A percentile compares a stretch with the other conserved stretches of the same genome.
These are phyloP conservation scores for Crossocerus cetratus DNA, from an alignment of 2,888 invertebrate species.

Conservation along the genomic window DNA sequence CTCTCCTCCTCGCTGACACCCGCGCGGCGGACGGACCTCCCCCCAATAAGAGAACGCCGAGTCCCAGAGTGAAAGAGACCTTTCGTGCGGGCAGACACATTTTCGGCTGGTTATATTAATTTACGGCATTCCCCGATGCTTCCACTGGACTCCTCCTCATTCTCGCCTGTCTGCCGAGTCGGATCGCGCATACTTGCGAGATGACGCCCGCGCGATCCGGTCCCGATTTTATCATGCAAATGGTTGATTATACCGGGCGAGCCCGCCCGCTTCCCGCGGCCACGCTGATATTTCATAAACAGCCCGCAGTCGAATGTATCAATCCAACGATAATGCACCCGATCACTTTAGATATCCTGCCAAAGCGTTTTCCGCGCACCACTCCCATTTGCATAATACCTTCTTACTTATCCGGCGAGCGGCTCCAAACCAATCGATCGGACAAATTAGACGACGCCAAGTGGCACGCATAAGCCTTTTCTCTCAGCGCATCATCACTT, in stretches of 20 bases:
- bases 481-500: background rate
- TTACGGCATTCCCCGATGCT: slow-evolving; percentile 53
- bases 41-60: slow-evolving; percentile 18
- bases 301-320: slow-evolving; percentile 33
- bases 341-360: slow-evolving; percentile 6
- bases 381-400: background rate
- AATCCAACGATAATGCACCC: slow-evolving; percentile 21
- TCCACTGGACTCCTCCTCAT: slow-evolving; percentile 34
- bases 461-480: background rate
- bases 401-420: background rate
- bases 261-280: slow-evolving; percentile 10
- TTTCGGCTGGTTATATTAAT: slow-evolving; percentile 51
- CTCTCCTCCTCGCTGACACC: slow-evolving; percentile 1
- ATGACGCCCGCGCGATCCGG: slow-evolving; percentile 42
- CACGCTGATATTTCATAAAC: slow-evolving; percentile 38
- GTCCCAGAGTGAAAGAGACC: slow-evolving; percentile 26
- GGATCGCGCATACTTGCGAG: slow-evolving; percentile 48
- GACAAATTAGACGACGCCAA: background rate
- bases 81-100: slow-evolving; percentile 16
- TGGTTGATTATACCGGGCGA: slow-evolving; percentile 35
- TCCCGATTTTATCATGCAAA: slow-evolving; percentile 34
- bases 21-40: slow-evolving; percentile 27
- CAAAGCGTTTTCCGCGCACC: background rate
- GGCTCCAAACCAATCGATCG: background rate
- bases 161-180: background rate